Percentiles rank a stretch among this genome's conserved stretches.
Conservation (phyloP, 1,140 invertebrate genomes). For the Calycopis cecrops region DNA sequence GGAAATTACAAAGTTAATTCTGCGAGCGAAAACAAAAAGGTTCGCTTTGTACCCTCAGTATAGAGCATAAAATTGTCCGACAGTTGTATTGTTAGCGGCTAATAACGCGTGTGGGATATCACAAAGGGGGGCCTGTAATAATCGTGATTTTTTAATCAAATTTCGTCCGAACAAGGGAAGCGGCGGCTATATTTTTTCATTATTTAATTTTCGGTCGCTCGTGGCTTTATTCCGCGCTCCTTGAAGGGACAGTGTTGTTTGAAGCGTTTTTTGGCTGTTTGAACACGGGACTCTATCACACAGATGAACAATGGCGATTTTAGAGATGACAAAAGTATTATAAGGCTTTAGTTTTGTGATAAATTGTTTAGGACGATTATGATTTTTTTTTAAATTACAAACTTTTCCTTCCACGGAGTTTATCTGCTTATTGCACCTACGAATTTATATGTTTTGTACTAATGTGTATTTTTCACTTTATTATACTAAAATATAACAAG, state of each 20-base stretch:
- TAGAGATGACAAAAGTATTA: no score
- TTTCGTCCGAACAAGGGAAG: conserved; percentile 69
- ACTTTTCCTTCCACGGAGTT: no score
- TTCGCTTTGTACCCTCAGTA: conserved; percentile 9
- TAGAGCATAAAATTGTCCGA: conserved; percentile 27
- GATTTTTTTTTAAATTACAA: no score
- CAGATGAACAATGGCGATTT: no score
- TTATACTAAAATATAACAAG: no score
- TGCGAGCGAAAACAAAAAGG: conserved; percentile 19
- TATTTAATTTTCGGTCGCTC: conserved; percentile 72
- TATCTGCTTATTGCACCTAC: no score
- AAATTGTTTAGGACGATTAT: no score
- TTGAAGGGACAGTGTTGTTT: conserved; percentile 63
- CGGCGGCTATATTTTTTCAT: conserved; percentile 72
- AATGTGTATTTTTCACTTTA: no score
- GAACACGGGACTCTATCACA: conserved; percentile 37
- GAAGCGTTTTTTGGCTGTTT: conserved; percentile 63
- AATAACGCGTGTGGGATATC: conserved; percentile 36
- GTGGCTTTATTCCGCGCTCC: conserved; percentile 56
- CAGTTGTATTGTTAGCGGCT: conserved; percentile 1
- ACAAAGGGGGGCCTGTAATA: conserved; percentile 62
- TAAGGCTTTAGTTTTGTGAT: no score
- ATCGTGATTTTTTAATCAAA: conserved; percentile 75
- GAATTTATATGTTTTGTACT: no score
- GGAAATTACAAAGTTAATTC: conserved; percentile 37